Evolutionary conservation across 2,797 vertebrate genomes (phyloP).

Genomic region (Pterois miles): DNA sequence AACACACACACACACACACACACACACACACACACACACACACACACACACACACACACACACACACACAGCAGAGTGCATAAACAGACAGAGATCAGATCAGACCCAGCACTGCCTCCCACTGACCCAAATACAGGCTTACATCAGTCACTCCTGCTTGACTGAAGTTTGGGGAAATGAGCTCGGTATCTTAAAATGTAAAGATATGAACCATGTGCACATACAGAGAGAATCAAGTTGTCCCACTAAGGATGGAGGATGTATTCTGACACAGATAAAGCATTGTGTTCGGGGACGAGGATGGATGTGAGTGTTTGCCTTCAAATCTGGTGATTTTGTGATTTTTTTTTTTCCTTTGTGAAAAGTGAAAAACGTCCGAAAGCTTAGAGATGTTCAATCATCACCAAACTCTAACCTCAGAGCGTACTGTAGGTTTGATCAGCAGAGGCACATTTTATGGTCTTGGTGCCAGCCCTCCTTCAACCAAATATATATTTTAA

Average conservation of each 20-base stretch:
- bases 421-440: background rate
- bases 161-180: conserved; percentile 22
- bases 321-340: background rate
- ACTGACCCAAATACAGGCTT: conserved; percentile 54
- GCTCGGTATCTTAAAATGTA: background rate
- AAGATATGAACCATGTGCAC: background rate
- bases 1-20: background rate
- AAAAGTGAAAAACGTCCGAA: background rate
- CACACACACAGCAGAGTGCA: background rate
- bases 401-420: background rate
- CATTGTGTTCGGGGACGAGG: background rate
- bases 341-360: background rate
- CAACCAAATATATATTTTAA: background rate
- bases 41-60: background rate
- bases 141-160: background rate
- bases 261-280: background rate
- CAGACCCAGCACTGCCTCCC: conserved; percentile 27
- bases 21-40: background rate
- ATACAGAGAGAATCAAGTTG: background rate
- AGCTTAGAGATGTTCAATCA: background rate
- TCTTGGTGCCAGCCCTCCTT: background rate
- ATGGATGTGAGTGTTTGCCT: background rate
- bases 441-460: background rate
- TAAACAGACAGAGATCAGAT: conserved; percentile 30
- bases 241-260: background rate